Conservation (phyloP, 1,140 invertebrate species). For the Papilio glaucus region DNA sequence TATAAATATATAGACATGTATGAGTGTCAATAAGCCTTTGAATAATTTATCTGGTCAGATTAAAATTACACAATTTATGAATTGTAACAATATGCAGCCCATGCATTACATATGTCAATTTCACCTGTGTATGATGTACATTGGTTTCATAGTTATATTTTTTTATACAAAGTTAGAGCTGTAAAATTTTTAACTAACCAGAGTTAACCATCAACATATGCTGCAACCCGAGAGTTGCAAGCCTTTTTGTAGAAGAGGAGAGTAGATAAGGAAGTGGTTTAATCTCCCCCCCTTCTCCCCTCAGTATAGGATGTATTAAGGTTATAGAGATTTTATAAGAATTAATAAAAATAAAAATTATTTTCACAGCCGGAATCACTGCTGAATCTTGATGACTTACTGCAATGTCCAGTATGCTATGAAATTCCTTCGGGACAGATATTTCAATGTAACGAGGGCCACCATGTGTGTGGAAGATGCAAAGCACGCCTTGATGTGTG, state of each 20-base stretch:
- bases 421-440: conserved; percentile 76
- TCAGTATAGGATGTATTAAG: no score
- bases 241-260: background rate
- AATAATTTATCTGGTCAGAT: no score
- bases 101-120: no score
- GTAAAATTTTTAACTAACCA: background rate
- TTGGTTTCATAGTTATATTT: no score
- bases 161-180: background rate
- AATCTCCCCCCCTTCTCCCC: no score
- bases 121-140: no score
- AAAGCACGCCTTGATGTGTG: conserved; percentile 74
- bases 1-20: no score
- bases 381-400: conserved; percentile 73
- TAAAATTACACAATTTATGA: no score
- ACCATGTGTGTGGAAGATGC: conserved; percentile 79
- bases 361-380: conserved; percentile 65
- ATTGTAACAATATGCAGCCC: no score
- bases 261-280: no score
- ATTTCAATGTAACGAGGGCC: conserved; percentile 81
- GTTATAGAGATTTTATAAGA: background rate
- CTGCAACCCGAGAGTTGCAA: background rate
- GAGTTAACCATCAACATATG: background rate
- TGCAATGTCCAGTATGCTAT: conserved; percentile 82
- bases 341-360: conserved; percentile 13
- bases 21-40: no score